Percentiles rank a stretch among this genome's conserved stretches.
Conservation (phyloP, 2,888 invertebrate species). For the Eupithecia inturbata region DNA sequence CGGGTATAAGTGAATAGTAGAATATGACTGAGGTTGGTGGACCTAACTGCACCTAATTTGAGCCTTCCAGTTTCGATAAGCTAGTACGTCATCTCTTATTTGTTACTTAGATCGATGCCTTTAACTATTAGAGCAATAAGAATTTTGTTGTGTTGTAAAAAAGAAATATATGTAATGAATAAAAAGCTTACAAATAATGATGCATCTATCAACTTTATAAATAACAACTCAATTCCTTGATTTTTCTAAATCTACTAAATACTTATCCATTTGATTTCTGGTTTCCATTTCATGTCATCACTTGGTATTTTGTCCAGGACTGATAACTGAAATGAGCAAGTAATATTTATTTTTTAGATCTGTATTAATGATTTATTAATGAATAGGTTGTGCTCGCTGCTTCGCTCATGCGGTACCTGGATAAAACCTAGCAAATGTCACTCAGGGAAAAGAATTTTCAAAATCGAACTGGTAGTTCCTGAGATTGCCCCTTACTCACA, state of each 20-base stretch:
- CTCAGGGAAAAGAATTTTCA: neutral
- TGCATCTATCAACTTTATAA: slow-evolving; percentile 42
- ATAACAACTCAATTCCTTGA: slow-evolving; percentile 29
- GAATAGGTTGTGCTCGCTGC: neutral
- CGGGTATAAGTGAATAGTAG: neutral
- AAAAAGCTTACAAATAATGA: no score
- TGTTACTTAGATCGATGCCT: no score
- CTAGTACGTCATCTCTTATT: no score
- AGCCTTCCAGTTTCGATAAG: no score
- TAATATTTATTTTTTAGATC: slow-evolving; percentile 1
- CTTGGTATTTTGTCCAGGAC: slow-evolving; percentile 83
- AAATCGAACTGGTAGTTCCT: neutral
- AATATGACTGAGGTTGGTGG: no score
- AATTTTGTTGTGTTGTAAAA: neutral
- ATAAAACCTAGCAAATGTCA: neutral
- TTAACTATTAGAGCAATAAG: neutral
- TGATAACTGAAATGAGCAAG: slow-evolving; percentile 70
- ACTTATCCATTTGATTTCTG: slow-evolving; percentile 83
- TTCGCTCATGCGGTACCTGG: neutral
- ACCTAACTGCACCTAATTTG: no score
- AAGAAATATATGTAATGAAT: no score
- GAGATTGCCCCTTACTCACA: neutral
- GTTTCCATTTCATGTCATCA: slow-evolving; percentile 83
- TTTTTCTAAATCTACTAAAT: slow-evolving; percentile 61
- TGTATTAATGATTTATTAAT: neutral